Percentiles rank a stretch among this genome's conserved stretches.
Evolutionary conservation across 2,888 invertebrate species (phyloP).

Genomic region (Phytoseiulus persimilis): DNA sequence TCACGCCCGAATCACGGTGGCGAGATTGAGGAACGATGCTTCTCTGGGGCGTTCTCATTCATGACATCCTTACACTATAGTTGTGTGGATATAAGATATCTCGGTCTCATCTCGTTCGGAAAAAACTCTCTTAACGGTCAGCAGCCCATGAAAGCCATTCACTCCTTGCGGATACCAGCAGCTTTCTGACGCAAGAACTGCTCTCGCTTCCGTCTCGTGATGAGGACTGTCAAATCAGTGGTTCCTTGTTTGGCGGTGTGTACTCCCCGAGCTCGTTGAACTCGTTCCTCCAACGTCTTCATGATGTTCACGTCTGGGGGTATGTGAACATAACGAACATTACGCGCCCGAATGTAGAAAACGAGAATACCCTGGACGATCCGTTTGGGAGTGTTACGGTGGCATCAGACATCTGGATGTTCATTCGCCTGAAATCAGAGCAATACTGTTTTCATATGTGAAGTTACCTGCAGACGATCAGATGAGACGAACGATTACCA

Average conservation of each 20-base stretch:
- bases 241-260: not conserved
- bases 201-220: not conserved
- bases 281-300: not conserved
- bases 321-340: slow-evolving; percentile 24
- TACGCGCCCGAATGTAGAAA: not conserved
- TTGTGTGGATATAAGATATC: too few relatives aligned
- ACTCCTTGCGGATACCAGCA: too few relatives aligned
- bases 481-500: too few relatives aligned
- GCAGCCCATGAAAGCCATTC: too few relatives aligned
- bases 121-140: too few relatives aligned
- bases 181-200: not conserved
- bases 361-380: not conserved
- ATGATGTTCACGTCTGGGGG: slow-evolving; percentile 18
- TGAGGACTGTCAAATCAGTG: not conserved
- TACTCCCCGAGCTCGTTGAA: not conserved
- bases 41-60: too few relatives aligned
- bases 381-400: not conserved
- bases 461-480: too few relatives aligned
- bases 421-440: slow-evolving; percentile 13
- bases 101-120: too few relatives aligned
- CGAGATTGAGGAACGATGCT: too few relatives aligned
- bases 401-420: slow-evolving; percentile 19
- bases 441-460: not conserved
- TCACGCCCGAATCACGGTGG: too few relatives aligned
- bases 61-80: too few relatives aligned